These are phyloP conservation scores for Eulemur rufifrons DNA, from an alignment of 2,113 vertebrate genomes.

Conservation along the genomic window DNA sequence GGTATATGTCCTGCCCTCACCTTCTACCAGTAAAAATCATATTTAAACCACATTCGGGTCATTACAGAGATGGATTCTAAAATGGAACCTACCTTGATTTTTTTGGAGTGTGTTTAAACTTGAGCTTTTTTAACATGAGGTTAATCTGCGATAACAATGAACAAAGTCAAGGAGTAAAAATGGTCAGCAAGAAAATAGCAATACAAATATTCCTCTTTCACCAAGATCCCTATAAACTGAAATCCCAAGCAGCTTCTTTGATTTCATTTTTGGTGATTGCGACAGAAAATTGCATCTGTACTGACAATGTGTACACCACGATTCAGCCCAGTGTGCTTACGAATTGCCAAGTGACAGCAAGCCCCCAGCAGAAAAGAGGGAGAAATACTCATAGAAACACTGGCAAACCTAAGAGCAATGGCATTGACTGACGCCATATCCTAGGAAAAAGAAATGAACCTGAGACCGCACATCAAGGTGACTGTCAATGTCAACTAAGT, in stretches of 20 bases:
- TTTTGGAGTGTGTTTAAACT: not conserved
- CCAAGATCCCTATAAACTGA: slow-evolving; percentile 53
- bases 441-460: slow-evolving; percentile 63
- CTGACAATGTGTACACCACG: slow-evolving; percentile 55
- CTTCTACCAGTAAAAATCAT: not conserved
- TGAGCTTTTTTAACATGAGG: not conserved
- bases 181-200: not conserved
- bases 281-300: slow-evolving; percentile 78
- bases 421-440: slow-evolving; percentile 61
- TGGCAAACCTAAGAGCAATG: slow-evolving; percentile 74
- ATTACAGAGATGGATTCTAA: not conserved
- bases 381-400: slow-evolving; percentile 72
- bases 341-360: slow-evolving; percentile 71
- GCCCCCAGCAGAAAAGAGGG: slow-evolving; percentile 68
- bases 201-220: not conserved
- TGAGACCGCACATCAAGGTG: slow-evolving; percentile 19
- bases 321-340: slow-evolving; percentile 74
- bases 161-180: not conserved
- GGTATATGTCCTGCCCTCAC: not conserved
- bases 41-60: not conserved
- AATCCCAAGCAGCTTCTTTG: slow-evolving; percentile 76
- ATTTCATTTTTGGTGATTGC: slow-evolving; percentile 81
- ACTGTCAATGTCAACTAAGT: not conserved
- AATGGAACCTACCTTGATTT: not conserved
- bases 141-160: not conserved